phyloP scores from a whole-genome alignment of 1,140 invertebrate species.

The Muscidifurax raptorellus region DNA sequence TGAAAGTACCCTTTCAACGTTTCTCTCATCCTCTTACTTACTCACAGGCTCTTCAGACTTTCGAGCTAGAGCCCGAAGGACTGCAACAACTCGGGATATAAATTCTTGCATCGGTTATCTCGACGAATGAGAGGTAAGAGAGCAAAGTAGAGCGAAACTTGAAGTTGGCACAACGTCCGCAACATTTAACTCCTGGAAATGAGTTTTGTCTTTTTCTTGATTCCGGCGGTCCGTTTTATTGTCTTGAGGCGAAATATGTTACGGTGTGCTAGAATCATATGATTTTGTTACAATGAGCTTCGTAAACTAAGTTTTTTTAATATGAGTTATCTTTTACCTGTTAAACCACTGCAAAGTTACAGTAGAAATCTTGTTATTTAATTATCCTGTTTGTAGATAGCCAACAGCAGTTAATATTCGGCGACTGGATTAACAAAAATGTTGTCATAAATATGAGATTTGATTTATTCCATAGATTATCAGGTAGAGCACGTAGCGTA shows the following conservation, averaged over 20 bases:
- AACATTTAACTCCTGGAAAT: background rate
- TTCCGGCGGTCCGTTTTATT: background rate
- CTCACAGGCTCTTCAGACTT: background rate
- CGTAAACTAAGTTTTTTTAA: background rate
- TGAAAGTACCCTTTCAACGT: background rate
- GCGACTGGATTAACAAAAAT: no score
- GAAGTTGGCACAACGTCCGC: background rate
- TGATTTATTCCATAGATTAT: no score
- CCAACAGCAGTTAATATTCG: no score
- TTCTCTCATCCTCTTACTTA: background rate
- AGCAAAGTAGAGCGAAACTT: background rate
- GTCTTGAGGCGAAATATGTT: no score
- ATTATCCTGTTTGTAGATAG: no score
- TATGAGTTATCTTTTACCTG: no score
- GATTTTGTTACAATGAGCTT: background rate
- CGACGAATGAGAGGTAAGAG: background rate
- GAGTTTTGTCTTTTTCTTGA: background rate
- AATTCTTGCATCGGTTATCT: slow-evolving; percentile 7
- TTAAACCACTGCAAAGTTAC: no score
- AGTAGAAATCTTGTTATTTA: no score
- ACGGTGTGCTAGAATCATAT: background rate
- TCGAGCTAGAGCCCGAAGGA: background rate
- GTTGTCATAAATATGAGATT: no score
- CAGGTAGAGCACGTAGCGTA: no score
- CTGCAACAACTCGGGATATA: background rate